A percentile compares a stretch with the other conserved stretches of the same genome.
Evolutionary conservation across 2,888 invertebrate genomes (phyloP).

Genomic region (Caenorhabditis becei): DNA sequence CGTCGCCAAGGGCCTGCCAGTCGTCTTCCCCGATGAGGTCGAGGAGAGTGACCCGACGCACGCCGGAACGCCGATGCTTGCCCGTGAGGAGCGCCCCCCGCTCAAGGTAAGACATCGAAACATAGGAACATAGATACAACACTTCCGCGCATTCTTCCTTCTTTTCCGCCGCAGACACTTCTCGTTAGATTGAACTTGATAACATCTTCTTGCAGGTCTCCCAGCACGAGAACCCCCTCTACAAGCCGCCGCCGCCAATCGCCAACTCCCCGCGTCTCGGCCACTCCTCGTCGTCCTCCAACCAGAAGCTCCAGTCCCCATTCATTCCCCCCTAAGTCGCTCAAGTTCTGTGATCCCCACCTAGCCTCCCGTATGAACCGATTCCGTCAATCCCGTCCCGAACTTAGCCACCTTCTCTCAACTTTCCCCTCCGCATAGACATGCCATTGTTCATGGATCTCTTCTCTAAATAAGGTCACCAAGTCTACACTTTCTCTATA

Average conservation of each 20-base stretch:
- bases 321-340: slow-evolving; percentile 94
- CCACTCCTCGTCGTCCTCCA: slow-evolving; percentile 85
- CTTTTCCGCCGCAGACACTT: too few species aligned
- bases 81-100: slow-evolving; percentile 96
- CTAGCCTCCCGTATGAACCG: slow-evolving; percentile 22
- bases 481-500: slow-evolving; percentile 6
- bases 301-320: slow-evolving; percentile 93
- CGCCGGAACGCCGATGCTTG: slow-evolving; percentile 92
- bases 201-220: slow-evolving; percentile 66
- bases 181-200: slow-evolving; percentile 34
- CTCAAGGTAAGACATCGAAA: slow-evolving; percentile 83
- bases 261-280: slow-evolving; percentile 78
- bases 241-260: slow-evolving; percentile 93
- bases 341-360: not conserved
- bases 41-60: slow-evolving; percentile 85
- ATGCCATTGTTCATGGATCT: slow-evolving; percentile 56
- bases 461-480: slow-evolving; percentile 21
- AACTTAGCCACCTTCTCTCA: slow-evolving; percentile 41
- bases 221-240: slow-evolving; percentile 86
- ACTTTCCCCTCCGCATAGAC: slow-evolving; percentile 28
- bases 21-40: slow-evolving; percentile 94
- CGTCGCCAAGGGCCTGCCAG: slow-evolving; percentile 87
- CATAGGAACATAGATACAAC: not conserved
- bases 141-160: not conserved
- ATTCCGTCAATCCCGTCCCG: slow-evolving; percentile 17